These are phyloP conservation scores for Coleophora deauratella DNA, from an alignment of 2,888 invertebrate genomes.

Conservation along the genomic window DNA sequence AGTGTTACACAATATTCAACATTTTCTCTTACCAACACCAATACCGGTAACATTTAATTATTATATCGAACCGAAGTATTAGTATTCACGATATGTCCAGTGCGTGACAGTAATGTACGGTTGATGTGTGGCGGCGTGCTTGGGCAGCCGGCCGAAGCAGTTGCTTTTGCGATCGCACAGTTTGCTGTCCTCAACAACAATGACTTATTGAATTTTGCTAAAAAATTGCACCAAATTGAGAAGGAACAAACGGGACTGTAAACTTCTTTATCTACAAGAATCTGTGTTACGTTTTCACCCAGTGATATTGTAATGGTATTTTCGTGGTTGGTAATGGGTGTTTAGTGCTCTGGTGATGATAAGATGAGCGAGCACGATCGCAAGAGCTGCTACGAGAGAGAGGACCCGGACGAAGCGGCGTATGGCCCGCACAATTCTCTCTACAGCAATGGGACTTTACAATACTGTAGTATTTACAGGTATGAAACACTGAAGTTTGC, in stretches of 20 bases:
- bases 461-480: conserved; percentile 75
- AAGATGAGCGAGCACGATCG: conserved; percentile 61
- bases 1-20: too few species aligned
- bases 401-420: conserved; percentile 45
- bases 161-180: conserved; percentile 58
- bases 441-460: conserved; percentile 73
- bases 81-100: conserved; percentile 64
- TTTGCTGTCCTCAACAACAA: conserved; percentile 60
- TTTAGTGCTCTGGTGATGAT: conserved; percentile 22
- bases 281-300: too few species aligned
- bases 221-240: conserved; percentile 26
- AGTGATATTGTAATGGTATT: too few species aligned
- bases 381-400: conserved; percentile 47
- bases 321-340: conserved; percentile 10
- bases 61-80: conserved; percentile 21
- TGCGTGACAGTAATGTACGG: conserved; percentile 46
- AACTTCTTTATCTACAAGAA: too few species aligned
- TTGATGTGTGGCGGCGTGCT: conserved; percentile 36
- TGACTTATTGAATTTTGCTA: conserved; percentile 35
- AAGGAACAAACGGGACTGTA: too few species aligned
- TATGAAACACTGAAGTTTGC: conserved; percentile 18
- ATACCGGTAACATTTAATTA: too few species aligned
- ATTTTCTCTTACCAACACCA: too few species aligned
- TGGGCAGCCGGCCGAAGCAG: conserved; percentile 42
- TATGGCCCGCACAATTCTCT: conserved; percentile 60